These are phyloP conservation scores for Antheraea mylitta DNA, from an alignment of 1,140 invertebrate genomes.

Conservation along the genomic window DNA sequence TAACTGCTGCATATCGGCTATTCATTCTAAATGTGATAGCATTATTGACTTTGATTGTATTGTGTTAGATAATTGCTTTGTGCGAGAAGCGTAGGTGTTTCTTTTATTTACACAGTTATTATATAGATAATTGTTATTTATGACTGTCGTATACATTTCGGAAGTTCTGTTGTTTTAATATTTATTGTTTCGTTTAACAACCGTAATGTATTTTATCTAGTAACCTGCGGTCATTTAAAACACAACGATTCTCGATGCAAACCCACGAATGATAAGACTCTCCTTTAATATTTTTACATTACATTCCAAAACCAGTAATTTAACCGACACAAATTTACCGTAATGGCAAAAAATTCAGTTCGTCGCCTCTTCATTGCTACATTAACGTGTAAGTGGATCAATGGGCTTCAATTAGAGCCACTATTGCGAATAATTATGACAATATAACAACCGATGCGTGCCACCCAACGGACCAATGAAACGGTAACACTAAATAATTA, in stretches of 20 bases:
- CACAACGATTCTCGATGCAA: no score
- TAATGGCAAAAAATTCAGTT: neutral
- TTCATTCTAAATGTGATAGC: neutral
- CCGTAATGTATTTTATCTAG: neutral
- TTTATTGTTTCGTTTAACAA: neutral
- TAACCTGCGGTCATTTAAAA: no score
- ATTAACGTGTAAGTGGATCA: constrained; percentile 6
- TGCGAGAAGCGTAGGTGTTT: neutral
- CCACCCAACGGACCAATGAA: constrained; percentile 10
- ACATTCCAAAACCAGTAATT: no score
- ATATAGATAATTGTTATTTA: neutral
- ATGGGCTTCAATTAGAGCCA: constrained; percentile 7
- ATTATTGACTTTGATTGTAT: constrained; percentile 1
- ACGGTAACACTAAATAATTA: constrained; percentile 9
- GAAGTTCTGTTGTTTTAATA: neutral
- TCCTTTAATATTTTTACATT: neutral
- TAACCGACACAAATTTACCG: neutral
- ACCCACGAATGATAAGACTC: neutral
- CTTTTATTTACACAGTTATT: neutral
- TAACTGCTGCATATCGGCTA: neutral
- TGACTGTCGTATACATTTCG: neutral
- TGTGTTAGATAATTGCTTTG: constrained; percentile 5
- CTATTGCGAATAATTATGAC: constrained; percentile 9
- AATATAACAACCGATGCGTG: constrained; percentile 11
- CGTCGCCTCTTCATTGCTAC: neutral